phyloP scores from a whole-genome alignment of 2,797 vertebrate genomes.

The Trachops cirrhosus region DNA sequence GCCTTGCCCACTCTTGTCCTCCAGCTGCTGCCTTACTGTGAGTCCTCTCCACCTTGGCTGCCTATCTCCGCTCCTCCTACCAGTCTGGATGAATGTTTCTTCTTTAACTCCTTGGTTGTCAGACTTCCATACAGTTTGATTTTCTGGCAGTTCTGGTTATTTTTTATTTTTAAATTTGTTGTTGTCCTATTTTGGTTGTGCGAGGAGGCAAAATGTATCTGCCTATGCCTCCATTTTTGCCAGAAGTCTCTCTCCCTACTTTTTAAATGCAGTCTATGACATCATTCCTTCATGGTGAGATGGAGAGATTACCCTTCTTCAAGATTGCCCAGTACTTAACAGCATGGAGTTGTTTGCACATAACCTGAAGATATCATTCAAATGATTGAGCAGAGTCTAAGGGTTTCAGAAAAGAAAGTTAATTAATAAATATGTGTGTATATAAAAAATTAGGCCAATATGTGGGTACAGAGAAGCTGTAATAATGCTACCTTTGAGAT shows the following conservation, averaged over 20 bases:
- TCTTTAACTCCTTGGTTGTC: too few relatives aligned
- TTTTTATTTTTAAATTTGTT: too few relatives aligned
- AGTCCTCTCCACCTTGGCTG: too few relatives aligned
- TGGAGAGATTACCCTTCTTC: background rate
- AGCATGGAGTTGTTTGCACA: background rate
- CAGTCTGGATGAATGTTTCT: too few relatives aligned
- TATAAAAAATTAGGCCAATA: background rate
- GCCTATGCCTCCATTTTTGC: too few relatives aligned
- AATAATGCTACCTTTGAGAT: background rate
- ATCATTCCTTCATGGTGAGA: background rate
- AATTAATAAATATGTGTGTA: background rate
- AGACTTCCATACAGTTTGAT: too few relatives aligned
- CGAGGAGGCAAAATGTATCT: too few relatives aligned
- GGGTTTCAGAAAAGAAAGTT: slow-evolving; percentile 31
- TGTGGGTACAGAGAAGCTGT: background rate
- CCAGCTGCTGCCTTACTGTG: too few relatives aligned
- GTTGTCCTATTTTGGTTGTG: too few relatives aligned
- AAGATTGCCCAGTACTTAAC: slow-evolving; percentile 2
- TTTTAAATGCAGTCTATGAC: background rate
- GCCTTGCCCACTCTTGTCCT: too few relatives aligned
- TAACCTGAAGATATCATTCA: background rate
- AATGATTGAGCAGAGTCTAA: background rate
- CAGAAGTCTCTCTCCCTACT: background rate
- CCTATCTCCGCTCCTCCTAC: too few relatives aligned
- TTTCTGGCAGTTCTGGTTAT: too few relatives aligned